Evolutionary conservation across 2,797 vertebrate genomes (phyloP).

Genomic region (Cryptoprocta ferox): DNA sequence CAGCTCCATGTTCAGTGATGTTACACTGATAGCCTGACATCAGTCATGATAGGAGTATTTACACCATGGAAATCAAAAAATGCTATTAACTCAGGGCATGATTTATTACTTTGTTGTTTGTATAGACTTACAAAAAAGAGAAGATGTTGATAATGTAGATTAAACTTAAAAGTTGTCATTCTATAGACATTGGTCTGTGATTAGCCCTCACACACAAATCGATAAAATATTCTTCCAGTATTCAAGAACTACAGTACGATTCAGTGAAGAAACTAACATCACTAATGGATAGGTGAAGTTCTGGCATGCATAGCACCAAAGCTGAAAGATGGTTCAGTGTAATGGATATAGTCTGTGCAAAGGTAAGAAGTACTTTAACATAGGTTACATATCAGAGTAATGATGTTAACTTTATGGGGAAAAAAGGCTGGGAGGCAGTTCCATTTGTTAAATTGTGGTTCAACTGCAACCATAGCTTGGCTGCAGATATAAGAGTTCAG

Average conservation of each 20-base stretch:
- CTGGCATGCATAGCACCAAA: background rate
- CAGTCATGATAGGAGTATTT: background rate
- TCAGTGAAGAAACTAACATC: background rate
- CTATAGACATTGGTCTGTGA: background rate
- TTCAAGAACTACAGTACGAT: background rate
- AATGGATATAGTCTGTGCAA: background rate
- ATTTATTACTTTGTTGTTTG: background rate
- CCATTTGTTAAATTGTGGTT: conserved; percentile 6
- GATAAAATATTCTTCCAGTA: background rate
- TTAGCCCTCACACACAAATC: background rate
- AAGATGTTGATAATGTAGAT: background rate
- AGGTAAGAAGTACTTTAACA: background rate
- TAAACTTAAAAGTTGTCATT: background rate
- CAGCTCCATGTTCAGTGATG: background rate
- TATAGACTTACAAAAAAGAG: background rate
- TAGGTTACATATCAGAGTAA: background rate
- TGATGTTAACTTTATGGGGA: background rate
- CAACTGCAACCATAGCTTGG: background rate
- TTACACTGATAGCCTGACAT: background rate
- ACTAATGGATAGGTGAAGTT: background rate
- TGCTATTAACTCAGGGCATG: background rate
- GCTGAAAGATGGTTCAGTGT: background rate
- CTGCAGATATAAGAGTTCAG: background rate
- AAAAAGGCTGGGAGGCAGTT: background rate
- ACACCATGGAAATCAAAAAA: background rate